phyloP scores from a whole-genome alignment of 2,113 vertebrate species.

The Gopherus flavomarginatus region DNA sequence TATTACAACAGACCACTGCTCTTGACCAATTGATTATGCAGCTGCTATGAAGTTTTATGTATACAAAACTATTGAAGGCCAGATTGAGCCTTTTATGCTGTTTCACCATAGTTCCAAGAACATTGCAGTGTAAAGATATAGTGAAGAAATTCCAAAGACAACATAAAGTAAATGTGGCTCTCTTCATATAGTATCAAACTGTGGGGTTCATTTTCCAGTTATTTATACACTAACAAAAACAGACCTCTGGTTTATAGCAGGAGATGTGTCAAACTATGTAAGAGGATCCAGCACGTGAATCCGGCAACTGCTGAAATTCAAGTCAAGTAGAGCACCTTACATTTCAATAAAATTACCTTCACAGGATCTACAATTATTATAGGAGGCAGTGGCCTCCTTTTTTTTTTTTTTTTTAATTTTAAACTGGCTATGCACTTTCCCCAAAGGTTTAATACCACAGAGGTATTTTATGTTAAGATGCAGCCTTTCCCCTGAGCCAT shows the following conservation, averaged over 20 bases:
- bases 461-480: conserved; percentile 42
- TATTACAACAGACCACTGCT: neutral
- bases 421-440: neutral
- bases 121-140: neutral
- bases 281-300: conserved; percentile 8
- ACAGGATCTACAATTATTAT: conserved; percentile 18
- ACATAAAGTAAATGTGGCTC: neutral
- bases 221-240: conserved; percentile 51
- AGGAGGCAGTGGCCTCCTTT: neutral
- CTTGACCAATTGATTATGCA: neutral
- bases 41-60: neutral
- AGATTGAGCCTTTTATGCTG: neutral
- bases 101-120: neutral
- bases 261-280: conserved; percentile 19
- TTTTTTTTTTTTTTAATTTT: neutral
- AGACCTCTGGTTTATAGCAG: conserved; percentile 42
- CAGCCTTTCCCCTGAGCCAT: conserved; percentile 11
- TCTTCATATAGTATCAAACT: neutral
- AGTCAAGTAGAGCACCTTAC: conserved; percentile 31
- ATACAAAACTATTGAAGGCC: neutral
- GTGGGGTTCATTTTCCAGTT: conserved; percentile 28
- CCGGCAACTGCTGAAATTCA: conserved; percentile 37
- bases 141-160: neutral
- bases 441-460: neutral
- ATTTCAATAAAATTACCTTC: conserved; percentile 58